Evolutionary conservation across 2,797 vertebrate genomes (phyloP).

Genomic region (Chiroxiphia lanceolata): DNA sequence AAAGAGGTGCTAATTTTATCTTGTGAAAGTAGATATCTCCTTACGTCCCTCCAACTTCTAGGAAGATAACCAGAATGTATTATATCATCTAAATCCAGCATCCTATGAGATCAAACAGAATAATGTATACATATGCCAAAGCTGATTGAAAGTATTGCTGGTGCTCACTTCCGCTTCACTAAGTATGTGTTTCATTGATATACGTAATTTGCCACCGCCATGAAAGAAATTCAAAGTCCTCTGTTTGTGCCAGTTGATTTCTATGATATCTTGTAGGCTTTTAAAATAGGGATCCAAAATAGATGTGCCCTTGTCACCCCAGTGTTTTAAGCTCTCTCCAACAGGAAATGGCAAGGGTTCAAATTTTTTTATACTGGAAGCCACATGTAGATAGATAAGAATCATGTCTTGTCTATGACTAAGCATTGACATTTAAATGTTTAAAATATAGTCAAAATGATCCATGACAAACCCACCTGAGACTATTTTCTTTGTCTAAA

Average conservation of each 20-base stretch:
- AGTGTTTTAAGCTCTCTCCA: constrained; percentile 64
- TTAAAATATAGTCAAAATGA: constrained; percentile 76
- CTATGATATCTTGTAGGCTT: constrained; percentile 64
- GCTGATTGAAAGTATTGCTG: constrained; percentile 81
- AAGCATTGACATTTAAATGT: constrained; percentile 74
- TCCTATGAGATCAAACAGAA: constrained; percentile 78
- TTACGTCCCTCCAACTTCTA: constrained; percentile 64
- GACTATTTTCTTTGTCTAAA: constrained; percentile 48
- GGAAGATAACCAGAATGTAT: constrained; percentile 76
- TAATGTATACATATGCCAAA: constrained; percentile 81
- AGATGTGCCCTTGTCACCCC: constrained; percentile 75
- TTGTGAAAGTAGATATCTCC: constrained; percentile 75
- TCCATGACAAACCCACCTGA: constrained; percentile 73
- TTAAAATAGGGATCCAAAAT: constrained; percentile 76
- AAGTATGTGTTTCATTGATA: constrained; percentile 75
- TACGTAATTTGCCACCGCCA: constrained; percentile 56
- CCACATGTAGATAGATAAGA: constrained; percentile 74
- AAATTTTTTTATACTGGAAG: constrained; percentile 75
- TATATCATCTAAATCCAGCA: constrained; percentile 77
- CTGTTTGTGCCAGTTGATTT: constrained; percentile 76
- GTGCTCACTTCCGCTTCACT: constrained; percentile 70
- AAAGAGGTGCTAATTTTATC: constrained; percentile 81
- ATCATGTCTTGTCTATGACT: constrained; percentile 71
- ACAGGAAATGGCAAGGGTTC: constrained; percentile 81
- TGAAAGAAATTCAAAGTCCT: constrained; percentile 65